Evolutionary conservation across 2,797 vertebrate species (phyloP).

Genomic region (Parambassis ranga): DNA sequence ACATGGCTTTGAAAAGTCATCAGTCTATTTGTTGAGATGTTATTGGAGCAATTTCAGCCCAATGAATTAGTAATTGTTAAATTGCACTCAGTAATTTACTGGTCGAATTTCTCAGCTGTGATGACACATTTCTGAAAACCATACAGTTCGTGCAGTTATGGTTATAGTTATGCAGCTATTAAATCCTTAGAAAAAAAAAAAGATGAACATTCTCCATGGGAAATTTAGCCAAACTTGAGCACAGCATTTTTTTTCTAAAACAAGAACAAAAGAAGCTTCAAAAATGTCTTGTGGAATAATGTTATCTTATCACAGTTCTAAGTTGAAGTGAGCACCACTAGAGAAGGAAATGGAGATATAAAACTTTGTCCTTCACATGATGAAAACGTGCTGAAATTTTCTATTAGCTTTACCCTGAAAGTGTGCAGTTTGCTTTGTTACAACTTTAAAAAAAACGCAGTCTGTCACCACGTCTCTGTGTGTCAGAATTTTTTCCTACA

Average conservation of each 20-base stretch:
- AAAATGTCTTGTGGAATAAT: background rate
- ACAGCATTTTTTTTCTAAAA: conserved; percentile 1
- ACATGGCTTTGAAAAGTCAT: conserved; percentile 21
- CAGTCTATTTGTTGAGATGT: conserved; percentile 45
- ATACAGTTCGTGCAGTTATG: conserved; percentile 28
- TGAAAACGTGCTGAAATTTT: background rate
- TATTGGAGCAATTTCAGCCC: conserved; percentile 36
- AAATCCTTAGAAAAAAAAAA: conserved; percentile 55
- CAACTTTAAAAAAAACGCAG: background rate
- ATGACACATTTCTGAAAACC: conserved; percentile 54
- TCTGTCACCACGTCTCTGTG: background rate
- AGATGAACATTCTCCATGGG: conserved; percentile 5
- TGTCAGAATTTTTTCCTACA: background rate
- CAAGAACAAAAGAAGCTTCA: background rate
- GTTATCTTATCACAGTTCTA: background rate
- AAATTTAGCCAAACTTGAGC: conserved; percentile 28
- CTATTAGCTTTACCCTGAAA: background rate
- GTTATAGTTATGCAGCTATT: conserved; percentile 41
- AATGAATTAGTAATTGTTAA: conserved; percentile 56
- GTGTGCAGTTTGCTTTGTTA: conserved; percentile 10
- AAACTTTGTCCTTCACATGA: background rate
- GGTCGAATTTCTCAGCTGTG: conserved; percentile 46
- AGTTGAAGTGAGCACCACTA: background rate
- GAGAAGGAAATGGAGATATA: background rate
- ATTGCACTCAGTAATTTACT: conserved; percentile 51